These are phyloP conservation scores for Scelioninae gen. 1 DNA, from an alignment of 2,888 invertebrate species.

Conservation along the genomic window DNA sequence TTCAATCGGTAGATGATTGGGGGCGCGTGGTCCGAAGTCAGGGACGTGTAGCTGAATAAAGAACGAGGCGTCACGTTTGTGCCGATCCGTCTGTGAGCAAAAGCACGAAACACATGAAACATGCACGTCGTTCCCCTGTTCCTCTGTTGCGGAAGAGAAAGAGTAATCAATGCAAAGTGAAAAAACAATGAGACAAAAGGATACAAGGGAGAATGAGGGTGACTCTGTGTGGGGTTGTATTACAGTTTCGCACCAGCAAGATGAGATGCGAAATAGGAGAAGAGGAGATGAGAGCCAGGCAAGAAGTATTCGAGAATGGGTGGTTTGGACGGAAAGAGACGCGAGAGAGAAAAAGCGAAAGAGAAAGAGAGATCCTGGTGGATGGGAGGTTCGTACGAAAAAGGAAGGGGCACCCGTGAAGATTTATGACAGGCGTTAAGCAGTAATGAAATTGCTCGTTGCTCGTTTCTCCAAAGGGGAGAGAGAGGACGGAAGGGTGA, in stretches of 20 bases:
- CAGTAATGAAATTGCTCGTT: slow-evolving; percentile 86
- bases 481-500: slow-evolving; percentile 72
- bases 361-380: slow-evolving; percentile 61
- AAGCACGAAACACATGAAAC: slow-evolving; percentile 12
- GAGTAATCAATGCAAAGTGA: slow-evolving; percentile 68
- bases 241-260: slow-evolving; percentile 64
- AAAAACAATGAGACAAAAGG: slow-evolving; percentile 60
- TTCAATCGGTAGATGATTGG: not conserved
- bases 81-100: slow-evolving; percentile 7
- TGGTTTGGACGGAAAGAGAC: slow-evolving; percentile 35
- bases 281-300: slow-evolving; percentile 54
- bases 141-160: slow-evolving; percentile 44
- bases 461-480: slow-evolving; percentile 81
- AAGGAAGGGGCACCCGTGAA: slow-evolving; percentile 75
- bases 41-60: not conserved
- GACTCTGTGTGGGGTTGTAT: slow-evolving; percentile 54
- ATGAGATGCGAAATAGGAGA: slow-evolving; percentile 69
- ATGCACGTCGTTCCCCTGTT: slow-evolving; percentile 24
- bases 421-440: slow-evolving; percentile 85
- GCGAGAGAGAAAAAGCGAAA: slow-evolving; percentile 46
- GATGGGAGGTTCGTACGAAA: slow-evolving; percentile 55
- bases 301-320: slow-evolving; percentile 56
- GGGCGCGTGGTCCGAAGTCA: not conserved
- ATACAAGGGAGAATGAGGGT: slow-evolving; percentile 49
- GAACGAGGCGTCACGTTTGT: not conserved